Evolutionary conservation across 1,140 invertebrate species (phyloP), one percentile per base, ranked within the genome.

Genomic region (Sesamia nonagrioides): DNA sequence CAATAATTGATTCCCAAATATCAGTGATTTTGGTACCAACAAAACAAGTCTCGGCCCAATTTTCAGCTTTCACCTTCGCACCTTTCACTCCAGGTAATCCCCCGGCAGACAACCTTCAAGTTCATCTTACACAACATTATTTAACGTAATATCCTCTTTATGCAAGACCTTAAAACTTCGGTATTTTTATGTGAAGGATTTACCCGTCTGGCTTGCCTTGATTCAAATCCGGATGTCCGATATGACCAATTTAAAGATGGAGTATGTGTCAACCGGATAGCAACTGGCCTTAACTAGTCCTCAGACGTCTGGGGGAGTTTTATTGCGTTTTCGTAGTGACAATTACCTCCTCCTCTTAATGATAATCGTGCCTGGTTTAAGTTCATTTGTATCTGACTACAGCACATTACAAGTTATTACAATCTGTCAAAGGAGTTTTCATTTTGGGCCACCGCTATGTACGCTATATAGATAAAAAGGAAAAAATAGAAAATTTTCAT

Each of bases 81-180:
- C 13, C 66, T 69, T 69, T 69, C 66, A 50, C 37, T 9, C 11
- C 42, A n/a, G 18, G 66, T 69, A 50, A 69, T n/a, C 50, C 66
- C 66, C 66, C 61, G 13, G n/a, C 37, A 66, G 13, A n/a, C n/a
- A 66, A 8, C n/a, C 61, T 66, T 42, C 61, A 66, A 37, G 15
- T 5, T n/a, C 11, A 45, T 63, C 61, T 66, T 66, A 9, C 8
- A 13, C 17, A 66, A 66, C 17, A 33, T 35, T 60, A 21, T 21
- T 21, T 8, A 33, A 33, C 54, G 9, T 35, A 17, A 15, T 15
- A 42, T 40, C 15, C 37, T 37, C 6, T 37, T 66, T 18, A 45
- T 21, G 61, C 37, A 66, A 66, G 61, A 35, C 33, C 27, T 27
- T 40, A n/a, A n/a, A 37, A 37, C 13, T 11, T 63, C 18, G 60